These are phyloP conservation scores for Amblyjoppa proteus DNA, from an alignment of 2,888 invertebrate species.

Conservation along the genomic window DNA sequence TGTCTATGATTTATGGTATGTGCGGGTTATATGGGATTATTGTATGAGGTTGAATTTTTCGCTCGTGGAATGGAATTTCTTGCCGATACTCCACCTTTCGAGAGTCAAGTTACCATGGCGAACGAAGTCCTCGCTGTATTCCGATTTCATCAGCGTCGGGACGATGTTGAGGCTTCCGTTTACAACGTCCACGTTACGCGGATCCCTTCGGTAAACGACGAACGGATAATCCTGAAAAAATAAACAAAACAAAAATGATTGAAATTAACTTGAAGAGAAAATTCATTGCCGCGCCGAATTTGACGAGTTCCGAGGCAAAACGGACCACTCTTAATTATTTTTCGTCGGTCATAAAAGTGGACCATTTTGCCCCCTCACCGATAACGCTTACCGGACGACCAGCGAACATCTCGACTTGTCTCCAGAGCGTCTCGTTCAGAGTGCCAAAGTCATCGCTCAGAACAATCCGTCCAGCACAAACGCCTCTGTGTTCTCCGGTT, in stretches of 20 bases:
- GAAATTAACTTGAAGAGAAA: no score
- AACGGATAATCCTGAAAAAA: conserved; percentile 89
- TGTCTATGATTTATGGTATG: no score
- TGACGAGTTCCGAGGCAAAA: no score
- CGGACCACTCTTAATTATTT: no score
- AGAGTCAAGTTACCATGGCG: conserved; percentile 81
- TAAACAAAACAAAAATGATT: not conserved
- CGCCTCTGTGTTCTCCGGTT: conserved; percentile 82
- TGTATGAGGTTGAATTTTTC: no score
- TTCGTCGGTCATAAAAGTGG: no score
- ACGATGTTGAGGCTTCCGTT: conserved; percentile 87
- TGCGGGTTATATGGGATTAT: no score
- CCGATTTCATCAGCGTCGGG: conserved; percentile 87
- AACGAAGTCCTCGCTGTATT: conserved; percentile 86
- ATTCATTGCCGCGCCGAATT: no score
- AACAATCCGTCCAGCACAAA: conserved; percentile 87
- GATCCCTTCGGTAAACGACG: conserved; percentile 88
- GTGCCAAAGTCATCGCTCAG: conserved; percentile 88
- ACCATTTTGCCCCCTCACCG: no score
- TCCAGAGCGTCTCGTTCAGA: conserved; percentile 86
- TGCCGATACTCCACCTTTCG: conserved; percentile 69
- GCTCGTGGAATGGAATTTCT: not conserved
- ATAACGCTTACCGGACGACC: conserved; percentile 86
- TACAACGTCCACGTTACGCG: conserved; percentile 86
- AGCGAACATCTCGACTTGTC: conserved; percentile 87